Base-by-base conservation (phyloP, 1,140 invertebrate species). In the Acromyrmex heyeri region DNA sequence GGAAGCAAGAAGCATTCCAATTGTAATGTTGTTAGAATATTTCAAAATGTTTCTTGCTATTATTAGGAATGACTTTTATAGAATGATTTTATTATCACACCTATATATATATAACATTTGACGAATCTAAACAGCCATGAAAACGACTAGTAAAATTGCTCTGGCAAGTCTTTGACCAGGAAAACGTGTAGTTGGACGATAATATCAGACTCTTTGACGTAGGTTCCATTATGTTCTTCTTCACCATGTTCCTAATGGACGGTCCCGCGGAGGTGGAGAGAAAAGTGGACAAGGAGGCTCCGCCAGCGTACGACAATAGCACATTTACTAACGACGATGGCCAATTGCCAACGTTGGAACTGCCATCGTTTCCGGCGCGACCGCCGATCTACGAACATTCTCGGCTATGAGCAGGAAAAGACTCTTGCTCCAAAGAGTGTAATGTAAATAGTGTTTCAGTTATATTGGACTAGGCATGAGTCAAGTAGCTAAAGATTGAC, bases 171-270 rank as follows among this genome's bases (percentile, higher is more conserved):
- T 81, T 53, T 24, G 5, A 5, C 34, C 27, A 21, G 27, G 62
- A 21, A 53, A 14, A 24, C 38, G 24, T 16, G 14, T 14, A 21
- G 5, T 67, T 18, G 12, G n/a, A 34, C 4, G 27, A 79, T 21
- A 10, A 4, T 38, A 55, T 81, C 30, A 38, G 30, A 57, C 38
- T 27, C 55, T 86, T 79, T 78, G 34, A 91, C 91, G 34, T 92
- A 97, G 97, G 97, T 95, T 97, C 97, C 67, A 95, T 97, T 48
- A 95, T 97, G 93, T 97, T 97, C 95, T 95, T 97, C 69, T 92
- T 96, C 0, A 97, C 97, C 14, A 97, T 97, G 95, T 97, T 97
- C 94, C 93, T 97, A 8, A 97, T 97, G 97, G 97, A 96, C 64
- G 96, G 96, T 3, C 95, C 96, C 6, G 89, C 93, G 2, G 95